A percentile compares a stretch with the other conserved stretches of the same genome.
Evolutionary conservation across 1,140 invertebrate genomes (phyloP).

Genomic region (Macrobrachium nipponense): DNA sequence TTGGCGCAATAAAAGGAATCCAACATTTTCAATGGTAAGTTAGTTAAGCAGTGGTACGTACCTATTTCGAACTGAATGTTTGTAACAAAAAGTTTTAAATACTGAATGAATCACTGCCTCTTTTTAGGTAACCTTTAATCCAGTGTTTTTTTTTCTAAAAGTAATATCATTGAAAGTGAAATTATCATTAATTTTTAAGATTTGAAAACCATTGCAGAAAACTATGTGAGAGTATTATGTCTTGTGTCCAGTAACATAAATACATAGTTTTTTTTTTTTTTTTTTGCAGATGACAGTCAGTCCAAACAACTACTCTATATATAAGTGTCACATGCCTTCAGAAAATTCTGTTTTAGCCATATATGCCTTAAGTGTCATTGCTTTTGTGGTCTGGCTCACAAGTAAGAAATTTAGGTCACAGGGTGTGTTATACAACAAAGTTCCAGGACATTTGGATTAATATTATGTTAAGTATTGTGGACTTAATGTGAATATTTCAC

Average conservation of each 20-base stretch:
- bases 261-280: slow-evolving; percentile 60
- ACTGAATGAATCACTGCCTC: background rate
- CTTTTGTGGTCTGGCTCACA: slow-evolving; percentile 26
- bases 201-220: background rate
- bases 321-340: slow-evolving; percentile 81
- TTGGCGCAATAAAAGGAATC: slow-evolving; percentile 94
- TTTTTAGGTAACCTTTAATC: background rate
- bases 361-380: slow-evolving; percentile 65
- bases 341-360: slow-evolving; percentile 75
- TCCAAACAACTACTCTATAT: slow-evolving; percentile 76
- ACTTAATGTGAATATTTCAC: too few species aligned
- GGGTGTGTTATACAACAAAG: slow-evolving; percentile 45
- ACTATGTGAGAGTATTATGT: background rate
- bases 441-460: slow-evolving; percentile 38
- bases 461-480: too few species aligned
- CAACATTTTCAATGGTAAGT: slow-evolving; percentile 87
- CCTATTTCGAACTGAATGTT: background rate
- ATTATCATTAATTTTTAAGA: too few species aligned
- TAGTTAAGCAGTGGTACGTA: too few species aligned
- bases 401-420: slow-evolving; percentile 24
- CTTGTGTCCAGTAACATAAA: slow-evolving; percentile 43
- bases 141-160: too few species aligned
- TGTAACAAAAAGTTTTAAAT: too few species aligned
- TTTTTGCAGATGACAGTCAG: slow-evolving; percentile 75
- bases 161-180: too few species aligned